phyloP scores from a whole-genome alignment of 2,113 vertebrate species.

The Calypte anna region DNA sequence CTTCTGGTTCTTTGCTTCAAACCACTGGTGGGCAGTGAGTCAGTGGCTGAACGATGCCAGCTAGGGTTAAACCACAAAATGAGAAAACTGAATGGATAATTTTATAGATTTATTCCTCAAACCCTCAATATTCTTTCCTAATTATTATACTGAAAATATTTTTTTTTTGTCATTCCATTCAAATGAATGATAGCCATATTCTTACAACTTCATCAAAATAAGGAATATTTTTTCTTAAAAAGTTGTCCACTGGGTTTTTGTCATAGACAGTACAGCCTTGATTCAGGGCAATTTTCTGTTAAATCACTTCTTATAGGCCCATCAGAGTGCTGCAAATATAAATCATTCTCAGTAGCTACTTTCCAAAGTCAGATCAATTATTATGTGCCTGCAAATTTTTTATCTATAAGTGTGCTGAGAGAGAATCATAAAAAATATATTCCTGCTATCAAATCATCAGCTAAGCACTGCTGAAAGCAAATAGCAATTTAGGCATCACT shows the following conservation, averaged over 20 bases:
- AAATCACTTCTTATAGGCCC: background rate
- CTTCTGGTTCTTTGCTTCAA: too few relatives aligned
- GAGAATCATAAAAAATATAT: background rate
- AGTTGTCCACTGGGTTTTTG: background rate
- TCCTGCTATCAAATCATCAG: conserved; percentile 19
- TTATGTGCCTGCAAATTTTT: background rate
- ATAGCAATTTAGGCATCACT: conserved; percentile 45
- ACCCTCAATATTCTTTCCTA: background rate
- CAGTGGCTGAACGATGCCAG: too few relatives aligned
- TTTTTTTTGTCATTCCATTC: background rate
- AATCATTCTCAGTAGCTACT: background rate
- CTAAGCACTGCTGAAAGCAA: conserved; percentile 46
- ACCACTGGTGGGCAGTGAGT: too few relatives aligned
- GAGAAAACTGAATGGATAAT: background rate
- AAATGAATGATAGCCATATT: background rate
- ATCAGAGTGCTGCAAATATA: background rate
- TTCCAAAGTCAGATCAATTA: conserved; percentile 18
- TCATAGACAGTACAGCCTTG: background rate
- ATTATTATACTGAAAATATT: background rate
- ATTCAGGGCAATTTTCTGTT: background rate
- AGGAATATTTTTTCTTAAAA: background rate
- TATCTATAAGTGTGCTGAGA: background rate
- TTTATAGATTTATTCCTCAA: background rate
- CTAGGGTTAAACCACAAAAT: too few relatives aligned
- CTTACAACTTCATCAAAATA: background rate